Evolutionary conservation across 1,140 invertebrate genomes (phyloP).

Genomic region (Nasonia giraulti): DNA sequence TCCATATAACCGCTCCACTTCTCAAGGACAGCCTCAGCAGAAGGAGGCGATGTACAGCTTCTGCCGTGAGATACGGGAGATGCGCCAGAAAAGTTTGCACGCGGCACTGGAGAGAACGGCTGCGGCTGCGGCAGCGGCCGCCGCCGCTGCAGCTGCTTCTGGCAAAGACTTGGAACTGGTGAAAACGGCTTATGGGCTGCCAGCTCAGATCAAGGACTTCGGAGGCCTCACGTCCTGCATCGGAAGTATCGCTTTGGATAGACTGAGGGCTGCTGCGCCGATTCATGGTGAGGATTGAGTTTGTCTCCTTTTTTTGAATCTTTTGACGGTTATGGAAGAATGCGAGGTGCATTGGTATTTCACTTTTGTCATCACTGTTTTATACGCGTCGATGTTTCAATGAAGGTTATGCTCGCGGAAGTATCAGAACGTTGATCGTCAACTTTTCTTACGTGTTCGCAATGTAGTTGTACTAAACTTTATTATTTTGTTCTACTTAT

Average conservation of each 20-base stretch:
- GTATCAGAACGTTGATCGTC: not conserved
- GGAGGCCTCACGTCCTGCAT: slow-evolving; percentile 50
- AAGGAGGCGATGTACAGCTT: slow-evolving; percentile 56
- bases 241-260: slow-evolving; percentile 56
- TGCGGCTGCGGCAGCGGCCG: slow-evolving; percentile 56
- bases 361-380: too few species aligned
- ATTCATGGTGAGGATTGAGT: slow-evolving; percentile 20
- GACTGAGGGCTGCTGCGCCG: slow-evolving; percentile 55
- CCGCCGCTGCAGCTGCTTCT: slow-evolving; percentile 52
- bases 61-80: slow-evolving; percentile 55
- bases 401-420: not conserved
- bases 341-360: not conserved
- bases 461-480: too few species aligned
- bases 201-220: slow-evolving; percentile 59
- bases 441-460: not conserved
- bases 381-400: too few species aligned
- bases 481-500: too few species aligned
- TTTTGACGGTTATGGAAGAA: not conserved
- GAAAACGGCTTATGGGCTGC: slow-evolving; percentile 60
- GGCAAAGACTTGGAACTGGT: slow-evolving; percentile 59
- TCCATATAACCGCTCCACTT: not conserved
- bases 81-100: slow-evolving; percentile 58
- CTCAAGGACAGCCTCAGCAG: not conserved
- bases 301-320: not conserved
- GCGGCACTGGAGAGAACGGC: slow-evolving; percentile 51